A percentile compares a stretch with the other conserved stretches of the same genome.
Conservation (phyloP, 2,888 invertebrate genomes). For the Cantharis rustica region DNA sequence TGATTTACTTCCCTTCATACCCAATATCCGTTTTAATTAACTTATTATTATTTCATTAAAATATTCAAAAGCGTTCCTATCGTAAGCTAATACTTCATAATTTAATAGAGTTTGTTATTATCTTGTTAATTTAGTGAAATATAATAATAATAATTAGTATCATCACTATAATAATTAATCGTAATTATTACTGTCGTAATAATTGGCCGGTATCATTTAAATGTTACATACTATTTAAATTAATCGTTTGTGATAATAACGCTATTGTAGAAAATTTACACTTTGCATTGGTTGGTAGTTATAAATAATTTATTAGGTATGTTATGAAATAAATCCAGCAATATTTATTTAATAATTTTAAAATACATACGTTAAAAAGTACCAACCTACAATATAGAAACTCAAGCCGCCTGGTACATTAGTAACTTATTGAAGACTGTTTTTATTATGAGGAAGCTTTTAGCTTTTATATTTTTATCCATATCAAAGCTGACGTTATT, state of each 20-base stretch:
- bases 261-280: neutral
- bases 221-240: neutral
- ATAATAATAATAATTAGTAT: neutral
- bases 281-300: too few relatives aligned
- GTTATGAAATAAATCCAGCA: neutral
- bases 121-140: neutral
- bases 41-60: too few relatives aligned
- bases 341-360: neutral
- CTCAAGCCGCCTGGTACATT: constrained; percentile 10
- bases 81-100: neutral
- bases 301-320: neutral
- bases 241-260: neutral
- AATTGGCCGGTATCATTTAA: neutral
- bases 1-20: too few relatives aligned
- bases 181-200: neutral
- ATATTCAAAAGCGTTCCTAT: neutral
- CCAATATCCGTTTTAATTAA: too few relatives aligned
- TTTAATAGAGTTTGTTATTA: neutral
- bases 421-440: constrained; percentile 10
- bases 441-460: constrained; percentile 14
- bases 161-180: neutral
- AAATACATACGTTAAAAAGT: neutral
- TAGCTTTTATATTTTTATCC: constrained; percentile 7
- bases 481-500: neutral
- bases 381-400: neutral